Conservation (phyloP, 2,888 invertebrate genomes). For the Andrena trimmerana region DNA sequence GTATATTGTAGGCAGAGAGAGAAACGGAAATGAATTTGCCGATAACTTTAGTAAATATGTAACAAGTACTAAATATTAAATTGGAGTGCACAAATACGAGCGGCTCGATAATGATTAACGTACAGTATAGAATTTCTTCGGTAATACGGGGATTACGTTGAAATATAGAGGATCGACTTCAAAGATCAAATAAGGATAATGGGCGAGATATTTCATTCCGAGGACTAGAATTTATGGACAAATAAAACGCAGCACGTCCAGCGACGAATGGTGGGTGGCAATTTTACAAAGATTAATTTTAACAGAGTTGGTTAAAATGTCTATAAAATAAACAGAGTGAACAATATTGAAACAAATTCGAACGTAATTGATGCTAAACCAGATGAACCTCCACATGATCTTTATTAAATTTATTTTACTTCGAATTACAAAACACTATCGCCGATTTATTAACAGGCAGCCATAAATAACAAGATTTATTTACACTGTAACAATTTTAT, state of each 20-base stretch:
- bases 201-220: slow-evolving; percentile 3
- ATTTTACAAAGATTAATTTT: neutral
- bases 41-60: too few species aligned
- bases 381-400: too few species aligned
- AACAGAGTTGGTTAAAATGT: neutral
- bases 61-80: too few species aligned
- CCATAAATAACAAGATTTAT: too few species aligned
- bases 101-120: neutral
- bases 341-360: too few species aligned
- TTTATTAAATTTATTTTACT: too few species aligned
- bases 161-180: slow-evolving; percentile 1
- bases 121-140: neutral
- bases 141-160: neutral
- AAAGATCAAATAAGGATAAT: slow-evolving; percentile 4
- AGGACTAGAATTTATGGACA: neutral
- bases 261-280: neutral
- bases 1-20: too few species aligned
- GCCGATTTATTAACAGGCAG: too few species aligned
- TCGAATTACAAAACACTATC: too few species aligned
- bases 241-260: neutral
- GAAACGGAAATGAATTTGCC: too few species aligned
- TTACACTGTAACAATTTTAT: too few species aligned
- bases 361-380: too few species aligned
- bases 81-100: neutral
- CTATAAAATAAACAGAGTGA: neutral